Evolutionary conservation across 2,888 invertebrate genomes (phyloP), one percentile per base, ranked within the genome.

Genomic region (Criorhina ranunculi): DNA sequence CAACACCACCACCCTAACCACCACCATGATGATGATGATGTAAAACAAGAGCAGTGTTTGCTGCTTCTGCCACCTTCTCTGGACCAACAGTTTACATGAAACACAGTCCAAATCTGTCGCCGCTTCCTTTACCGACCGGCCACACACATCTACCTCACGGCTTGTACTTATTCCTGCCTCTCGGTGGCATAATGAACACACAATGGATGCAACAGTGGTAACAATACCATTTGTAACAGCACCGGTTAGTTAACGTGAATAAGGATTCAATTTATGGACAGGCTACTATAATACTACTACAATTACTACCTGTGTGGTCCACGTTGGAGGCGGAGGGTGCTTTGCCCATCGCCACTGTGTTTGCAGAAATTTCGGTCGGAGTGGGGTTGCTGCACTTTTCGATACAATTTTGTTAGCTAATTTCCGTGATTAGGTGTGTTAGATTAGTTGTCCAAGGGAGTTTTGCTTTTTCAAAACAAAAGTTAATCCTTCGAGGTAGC

Each of bases 1-100:
- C 40, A 46, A 9, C 42, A 35, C 57, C 33, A 57, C 40, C 11
- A 51, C 44, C 35, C 62, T 42, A 51, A 57, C 40, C 11, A 51
- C 44, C 35, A 69, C 35, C 51, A 59, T 44, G 67, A 70, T 82
- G 72, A 80, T 76, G 75, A 80, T 66, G 79, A 66, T 85, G 85
- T 85, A 77, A 78, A 85, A 85, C 85, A 85, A 70, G 85, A 76
- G 59, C 44, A 37, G 44, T 33, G 66, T 66, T 66, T 72, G 46
- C 40, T 53, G 64, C 60, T 69, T 78, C 83, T 51, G 79, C 78
- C 67, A 64, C 70, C 72, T 42, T n/a, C 37, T 31, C 19, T 64
- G 51, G 42, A 53, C 67, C 59, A 76, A 40, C 40, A 77, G 60
- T 67, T 51, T 42, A 77, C 66, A 70, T 51, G 51, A 15, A 37